Base-by-base conservation (phyloP, 2,797 vertebrate species). In the Loris lydekkerianus region DNA sequence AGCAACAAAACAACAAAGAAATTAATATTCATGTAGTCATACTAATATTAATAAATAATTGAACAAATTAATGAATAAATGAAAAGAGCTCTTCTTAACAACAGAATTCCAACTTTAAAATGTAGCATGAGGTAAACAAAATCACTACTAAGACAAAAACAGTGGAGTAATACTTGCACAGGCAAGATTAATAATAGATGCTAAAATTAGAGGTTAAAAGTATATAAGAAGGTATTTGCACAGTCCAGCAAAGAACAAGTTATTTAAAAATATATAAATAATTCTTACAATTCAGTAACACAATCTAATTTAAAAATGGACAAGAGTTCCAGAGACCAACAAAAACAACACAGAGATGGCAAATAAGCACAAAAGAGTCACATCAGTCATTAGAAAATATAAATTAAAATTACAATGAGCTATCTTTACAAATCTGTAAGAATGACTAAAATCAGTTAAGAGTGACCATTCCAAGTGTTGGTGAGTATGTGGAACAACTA, bases 101-200 rank as follows among this genome's bases (percentile, higher is more conserved):
- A 94, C 3, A 90, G 14, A 89, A 81, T 81, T 78, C 46, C 58
- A 37, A 65, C 29, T 73, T 60, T 27, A 69, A 95, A 90, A 90
- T 13, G 27, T 27, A 90, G 43, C 15, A 56, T 60, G 18, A 83
- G 10, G 40, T 61, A 93, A 91, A 76, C 14, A 85, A 95, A 95
- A 86, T 89, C 75, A 82, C 60, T 91, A 65, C n/a, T 93, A 87
- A 91, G n/a, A 46, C 34, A 76, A 96, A 76, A 96, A 67, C 15
- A 56, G 23, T 25, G 76, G 3, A 65, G 34, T 63, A 94, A 49
- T 76, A 83, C 90, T 5, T 83, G 43, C 43, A 82, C 11, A 65
- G 17, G 18, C 11, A 87, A 86, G 81, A 90, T 83, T 53, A 82
- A 0, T 95, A 29, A 91, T 14, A 37, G 37, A 82, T n/a, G 37